phyloP scores from a whole-genome alignment of 2,113 vertebrate genomes.

The Melanotaenia duboulayi region DNA sequence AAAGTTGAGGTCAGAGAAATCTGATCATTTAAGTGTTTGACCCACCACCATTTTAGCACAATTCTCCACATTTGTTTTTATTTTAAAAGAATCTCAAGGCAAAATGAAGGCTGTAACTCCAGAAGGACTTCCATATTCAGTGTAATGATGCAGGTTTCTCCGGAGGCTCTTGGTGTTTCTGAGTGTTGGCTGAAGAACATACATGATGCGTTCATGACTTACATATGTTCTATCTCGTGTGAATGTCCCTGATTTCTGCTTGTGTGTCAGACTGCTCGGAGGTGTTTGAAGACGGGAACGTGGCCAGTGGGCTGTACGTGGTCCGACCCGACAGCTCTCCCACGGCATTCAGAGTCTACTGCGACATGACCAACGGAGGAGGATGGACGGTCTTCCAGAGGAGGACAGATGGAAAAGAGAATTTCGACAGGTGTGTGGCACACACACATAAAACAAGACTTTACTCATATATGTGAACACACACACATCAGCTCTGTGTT shows the following conservation, averaged over 20 bases:
- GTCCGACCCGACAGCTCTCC: constrained; percentile 84
- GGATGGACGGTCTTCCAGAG: constrained; percentile 95
- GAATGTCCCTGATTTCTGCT: background rate
- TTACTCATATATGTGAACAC: background rate
- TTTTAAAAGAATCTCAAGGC: too few relatives aligned
- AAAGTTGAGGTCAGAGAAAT: too few relatives aligned
- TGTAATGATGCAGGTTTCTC: too few relatives aligned
- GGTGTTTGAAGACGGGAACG: constrained; percentile 81
- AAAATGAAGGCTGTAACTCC: too few relatives aligned
- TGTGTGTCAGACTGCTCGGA: constrained; percentile 66
- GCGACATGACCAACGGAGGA: constrained; percentile 91
- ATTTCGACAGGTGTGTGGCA: constrained; percentile 85
- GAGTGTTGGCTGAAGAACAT: too few relatives aligned
- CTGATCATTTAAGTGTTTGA: too few relatives aligned
- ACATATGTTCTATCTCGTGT: background rate
- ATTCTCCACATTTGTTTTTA: too few relatives aligned
- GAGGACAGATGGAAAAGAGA: constrained; percentile 87
- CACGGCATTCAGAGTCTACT: constrained; percentile 73
- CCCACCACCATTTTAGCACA: too few relatives aligned
- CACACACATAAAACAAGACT: background rate
- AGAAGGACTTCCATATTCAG: too few relatives aligned
- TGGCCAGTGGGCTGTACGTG: constrained; percentile 86
- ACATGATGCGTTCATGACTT: too few relatives aligned
- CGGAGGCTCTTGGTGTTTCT: too few relatives aligned
- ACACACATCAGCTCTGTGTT: background rate